Evolutionary conservation across 2,113 vertebrate genomes (phyloP).

Genomic region (Aphyosemion australe): DNA sequence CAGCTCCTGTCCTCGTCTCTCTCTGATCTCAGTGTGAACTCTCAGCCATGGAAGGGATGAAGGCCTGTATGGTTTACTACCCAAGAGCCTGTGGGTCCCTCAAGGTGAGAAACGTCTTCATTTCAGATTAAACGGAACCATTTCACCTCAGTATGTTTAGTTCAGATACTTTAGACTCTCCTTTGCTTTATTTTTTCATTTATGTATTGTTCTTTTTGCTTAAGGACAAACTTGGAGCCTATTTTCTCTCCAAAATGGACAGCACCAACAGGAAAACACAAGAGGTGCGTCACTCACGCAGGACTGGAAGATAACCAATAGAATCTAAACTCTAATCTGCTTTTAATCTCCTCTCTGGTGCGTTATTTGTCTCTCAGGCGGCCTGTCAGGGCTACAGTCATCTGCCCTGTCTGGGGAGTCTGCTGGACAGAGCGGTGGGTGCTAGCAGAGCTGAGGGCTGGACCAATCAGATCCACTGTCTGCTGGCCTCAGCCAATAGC

Average conservation of each 20-base stretch:
- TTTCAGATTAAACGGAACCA: background rate
- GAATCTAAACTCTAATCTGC: too few species aligned
- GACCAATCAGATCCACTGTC: slow-evolving; percentile 87
- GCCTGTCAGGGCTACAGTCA: slow-evolving; percentile 87
- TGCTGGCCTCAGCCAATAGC: slow-evolving; percentile 83
- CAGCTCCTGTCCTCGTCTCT: background rate
- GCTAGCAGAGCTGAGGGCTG: slow-evolving; percentile 83
- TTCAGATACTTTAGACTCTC: background rate
- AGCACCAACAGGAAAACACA: slow-evolving; percentile 82
- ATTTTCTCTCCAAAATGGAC: slow-evolving; percentile 86
- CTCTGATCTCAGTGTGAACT: slow-evolving; percentile 81
- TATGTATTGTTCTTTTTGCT: background rate
- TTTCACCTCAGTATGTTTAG: background rate
- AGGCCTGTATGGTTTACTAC: slow-evolving; percentile 87
- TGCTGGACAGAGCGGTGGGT: slow-evolving; percentile 85
- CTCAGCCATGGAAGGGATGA: slow-evolving; percentile 88
- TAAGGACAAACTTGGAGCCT: slow-evolving; percentile 87
- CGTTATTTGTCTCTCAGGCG: slow-evolving; percentile 67
- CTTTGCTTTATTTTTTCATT: too few species aligned
- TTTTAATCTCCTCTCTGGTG: background rate
- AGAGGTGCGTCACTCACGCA: slow-evolving; percentile 75
- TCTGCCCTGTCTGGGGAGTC: slow-evolving; percentile 84
- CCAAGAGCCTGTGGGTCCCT: slow-evolving; percentile 89
- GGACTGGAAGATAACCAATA: background rate
- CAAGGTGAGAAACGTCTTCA: slow-evolving; percentile 68